Evolutionary conservation across 1,140 invertebrate genomes (phyloP).

Genomic region (Papilio helenus): DNA sequence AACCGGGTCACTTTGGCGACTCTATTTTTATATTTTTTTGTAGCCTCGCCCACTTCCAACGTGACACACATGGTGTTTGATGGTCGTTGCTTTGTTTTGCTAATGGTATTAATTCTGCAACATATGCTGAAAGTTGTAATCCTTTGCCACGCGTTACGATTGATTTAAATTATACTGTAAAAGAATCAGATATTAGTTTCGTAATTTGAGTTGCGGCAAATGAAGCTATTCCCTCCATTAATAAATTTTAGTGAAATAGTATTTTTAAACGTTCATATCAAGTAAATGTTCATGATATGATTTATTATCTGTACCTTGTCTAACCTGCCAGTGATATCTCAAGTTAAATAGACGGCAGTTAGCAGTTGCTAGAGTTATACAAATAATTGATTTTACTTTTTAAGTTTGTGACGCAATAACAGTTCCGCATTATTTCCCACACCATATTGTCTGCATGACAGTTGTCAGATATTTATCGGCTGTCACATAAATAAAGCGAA

Average conservation of each 20-base stretch:
- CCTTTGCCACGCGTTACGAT: conserved; percentile 8
- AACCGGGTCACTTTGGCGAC: conserved; percentile 59
- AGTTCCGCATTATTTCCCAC: conserved; percentile 27
- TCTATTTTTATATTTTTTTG: conserved; percentile 60
- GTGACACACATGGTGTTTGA: conserved; percentile 69
- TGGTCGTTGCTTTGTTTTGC: conserved; percentile 48
- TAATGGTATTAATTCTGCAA: conserved; percentile 49
- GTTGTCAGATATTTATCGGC: conserved; percentile 37
- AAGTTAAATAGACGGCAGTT: neutral
- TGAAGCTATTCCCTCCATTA: neutral
- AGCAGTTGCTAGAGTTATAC: neutral
- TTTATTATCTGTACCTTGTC: no score
- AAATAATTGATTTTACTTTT: neutral
- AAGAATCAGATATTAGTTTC: neutral
- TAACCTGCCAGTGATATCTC: neutral
- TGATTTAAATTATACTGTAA: neutral
- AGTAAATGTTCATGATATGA: no score
- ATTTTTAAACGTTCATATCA: no score
- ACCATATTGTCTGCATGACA: conserved; percentile 19
- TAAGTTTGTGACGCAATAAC: conserved; percentile 9
- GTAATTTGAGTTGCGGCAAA: neutral
- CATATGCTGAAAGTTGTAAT: conserved; percentile 40
- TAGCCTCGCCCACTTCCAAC: conserved; percentile 44
- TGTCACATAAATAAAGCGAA: conserved; percentile 41
- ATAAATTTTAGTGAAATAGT: no score